A percentile compares a stretch with the other conserved stretches of the same genome.
Evolutionary conservation across 1,140 invertebrate species (phyloP).

Genomic region (Idris sp.): DNA sequence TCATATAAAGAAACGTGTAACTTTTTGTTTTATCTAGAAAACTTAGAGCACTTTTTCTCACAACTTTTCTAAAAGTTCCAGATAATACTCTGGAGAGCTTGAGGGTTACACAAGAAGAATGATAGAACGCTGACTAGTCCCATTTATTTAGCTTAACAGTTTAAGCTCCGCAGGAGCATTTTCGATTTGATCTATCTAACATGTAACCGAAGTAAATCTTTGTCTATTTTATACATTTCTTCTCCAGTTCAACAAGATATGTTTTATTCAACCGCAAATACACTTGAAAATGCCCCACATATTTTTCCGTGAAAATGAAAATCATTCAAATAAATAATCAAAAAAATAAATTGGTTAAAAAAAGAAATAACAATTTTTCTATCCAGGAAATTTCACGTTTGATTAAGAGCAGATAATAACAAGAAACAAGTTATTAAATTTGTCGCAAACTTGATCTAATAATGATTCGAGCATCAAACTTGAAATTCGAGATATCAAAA

Average conservation of each 20-base stretch:
- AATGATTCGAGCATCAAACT: background rate
- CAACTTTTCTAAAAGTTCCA: slow-evolving; percentile 28
- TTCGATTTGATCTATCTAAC: slow-evolving; percentile 50
- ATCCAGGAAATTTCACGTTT: no score
- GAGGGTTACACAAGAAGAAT: slow-evolving; percentile 48
- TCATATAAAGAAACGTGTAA: slow-evolving; percentile 15
- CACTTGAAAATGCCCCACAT: background rate
- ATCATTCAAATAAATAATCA: no score
- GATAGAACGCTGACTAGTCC: slow-evolving; percentile 45
- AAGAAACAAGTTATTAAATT: background rate
- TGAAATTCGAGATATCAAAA: slow-evolving; percentile 5
- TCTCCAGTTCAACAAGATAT: slow-evolving; percentile 8
- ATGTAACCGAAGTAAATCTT: slow-evolving; percentile 43
- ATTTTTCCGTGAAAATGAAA: no score
- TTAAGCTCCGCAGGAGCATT: slow-evolving; percentile 49
- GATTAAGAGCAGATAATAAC: background rate
- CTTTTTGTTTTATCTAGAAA: slow-evolving; percentile 25
- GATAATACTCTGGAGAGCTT: slow-evolving; percentile 43
- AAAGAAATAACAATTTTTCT: no score
- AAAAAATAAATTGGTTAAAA: no score
- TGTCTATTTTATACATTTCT: slow-evolving; percentile 30
- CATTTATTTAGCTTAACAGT: slow-evolving; percentile 59
- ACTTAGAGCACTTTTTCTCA: slow-evolving; percentile 19
- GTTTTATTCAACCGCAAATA: background rate
- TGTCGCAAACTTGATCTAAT: background rate